Conservation (phyloP, 2,888 invertebrate species). For the Stenchaetothrips biformis region DNA sequence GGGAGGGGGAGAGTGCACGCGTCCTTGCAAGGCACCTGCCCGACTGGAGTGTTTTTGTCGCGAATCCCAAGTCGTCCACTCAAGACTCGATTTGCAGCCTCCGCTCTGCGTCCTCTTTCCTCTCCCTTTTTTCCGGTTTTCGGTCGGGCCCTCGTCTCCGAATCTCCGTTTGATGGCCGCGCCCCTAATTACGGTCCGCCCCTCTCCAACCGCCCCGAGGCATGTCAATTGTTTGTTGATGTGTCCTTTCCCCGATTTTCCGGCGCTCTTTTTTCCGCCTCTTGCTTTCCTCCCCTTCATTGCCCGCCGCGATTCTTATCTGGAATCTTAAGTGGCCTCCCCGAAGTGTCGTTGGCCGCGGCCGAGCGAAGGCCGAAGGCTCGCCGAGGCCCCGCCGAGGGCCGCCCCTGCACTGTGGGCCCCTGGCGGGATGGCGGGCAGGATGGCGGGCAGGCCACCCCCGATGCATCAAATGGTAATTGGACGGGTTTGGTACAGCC, state of each 20-base stretch:
- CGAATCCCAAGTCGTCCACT: too few relatives aligned
- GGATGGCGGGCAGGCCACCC: background rate
- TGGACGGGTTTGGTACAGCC: background rate
- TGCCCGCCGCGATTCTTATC: background rate
- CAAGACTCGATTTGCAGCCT: background rate
- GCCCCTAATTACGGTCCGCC: background rate
- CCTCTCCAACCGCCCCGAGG: background rate
- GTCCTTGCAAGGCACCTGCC: too few relatives aligned
- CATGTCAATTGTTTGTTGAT: slow-evolving; percentile 25
- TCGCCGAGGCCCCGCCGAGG: too few relatives aligned
- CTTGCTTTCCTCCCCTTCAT: background rate
- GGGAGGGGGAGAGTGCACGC: too few relatives aligned
- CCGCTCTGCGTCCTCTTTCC: background rate
- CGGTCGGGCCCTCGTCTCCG: background rate
- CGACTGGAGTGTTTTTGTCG: too few relatives aligned
- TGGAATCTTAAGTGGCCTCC: slow-evolving; percentile 20
- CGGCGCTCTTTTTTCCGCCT: background rate
- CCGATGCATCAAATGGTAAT: background rate
- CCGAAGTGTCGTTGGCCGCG: slow-evolving; percentile 9
- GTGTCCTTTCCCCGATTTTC: slow-evolving; percentile 21
- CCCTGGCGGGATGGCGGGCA: too few relatives aligned
- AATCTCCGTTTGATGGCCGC: background rate
- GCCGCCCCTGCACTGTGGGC: too few relatives aligned
- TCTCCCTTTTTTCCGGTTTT: background rate
- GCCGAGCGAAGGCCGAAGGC: background rate